Evolutionary conservation across 2,113 vertebrate species (phyloP).

Genomic region (Saguinus imperator): DNA sequence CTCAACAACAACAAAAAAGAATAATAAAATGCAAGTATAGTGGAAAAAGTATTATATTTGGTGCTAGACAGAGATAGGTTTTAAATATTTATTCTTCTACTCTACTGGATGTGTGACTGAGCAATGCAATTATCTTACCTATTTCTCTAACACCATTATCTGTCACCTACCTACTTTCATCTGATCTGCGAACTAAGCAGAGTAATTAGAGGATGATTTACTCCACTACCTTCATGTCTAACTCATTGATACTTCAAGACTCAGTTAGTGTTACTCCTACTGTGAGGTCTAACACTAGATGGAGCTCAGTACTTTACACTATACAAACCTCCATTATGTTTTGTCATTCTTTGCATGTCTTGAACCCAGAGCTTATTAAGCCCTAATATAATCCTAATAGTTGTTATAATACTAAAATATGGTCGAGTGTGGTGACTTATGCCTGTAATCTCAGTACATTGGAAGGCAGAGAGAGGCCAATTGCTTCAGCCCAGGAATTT

Average conservation of each 20-base stretch:
- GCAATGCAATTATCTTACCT: neutral
- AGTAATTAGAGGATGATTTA: neutral
- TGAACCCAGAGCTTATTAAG: neutral
- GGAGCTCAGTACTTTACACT: neutral
- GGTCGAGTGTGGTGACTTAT: neutral
- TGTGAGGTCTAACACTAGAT: neutral
- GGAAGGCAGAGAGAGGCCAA: neutral
- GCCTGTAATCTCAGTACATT: neutral
- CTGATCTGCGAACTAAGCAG: neutral
- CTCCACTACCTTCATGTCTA: neutral
- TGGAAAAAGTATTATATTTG: neutral
- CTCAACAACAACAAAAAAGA: neutral
- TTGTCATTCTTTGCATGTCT: neutral
- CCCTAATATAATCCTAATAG: too few relatives aligned
- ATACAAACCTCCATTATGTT: neutral
- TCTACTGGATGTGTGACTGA: neutral
- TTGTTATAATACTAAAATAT: neutral
- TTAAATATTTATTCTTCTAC: neutral
- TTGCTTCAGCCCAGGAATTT: neutral
- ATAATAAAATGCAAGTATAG: neutral
- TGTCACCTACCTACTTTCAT: neutral
- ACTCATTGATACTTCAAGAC: neutral
- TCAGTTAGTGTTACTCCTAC: neutral
- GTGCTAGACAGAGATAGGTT: neutral
- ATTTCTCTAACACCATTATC: neutral